Base-by-base conservation (phyloP, 1,140 invertebrate species). In the Eueides isabella region DNA sequence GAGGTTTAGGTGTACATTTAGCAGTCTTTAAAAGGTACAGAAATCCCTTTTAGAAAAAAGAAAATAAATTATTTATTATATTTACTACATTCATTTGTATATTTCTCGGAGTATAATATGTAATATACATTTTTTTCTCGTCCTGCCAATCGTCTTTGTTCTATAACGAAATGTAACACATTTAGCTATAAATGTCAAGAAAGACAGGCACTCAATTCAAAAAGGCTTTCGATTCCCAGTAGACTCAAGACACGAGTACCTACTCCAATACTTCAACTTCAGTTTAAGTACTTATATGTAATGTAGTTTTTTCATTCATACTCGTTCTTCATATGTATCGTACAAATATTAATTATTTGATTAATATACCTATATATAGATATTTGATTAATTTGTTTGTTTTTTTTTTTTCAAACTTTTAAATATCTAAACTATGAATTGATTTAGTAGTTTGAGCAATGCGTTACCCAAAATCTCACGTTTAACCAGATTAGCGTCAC, bases 181-280 rank as follows among this genome's bases (percentile, higher is more conserved):
- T 55, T 55, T 55, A 26, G n/a, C 48, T 55, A 55, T 55, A 55
- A 55, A 55, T 55, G 23, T 55, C 48, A 55, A 55, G 48, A 26
- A 55, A 55, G 23, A 55, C 23, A 55, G 9, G 19, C 48, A 55
- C 23, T 55, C 23, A 11, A 55, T 55, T 26, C n/a, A 55, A 55
- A 55, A 55, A 55, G 48, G 9, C 48, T 55, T 26, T 26, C 9
- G 23, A 23, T 55, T 55, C 48, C 48, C 48, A 55, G 48, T 19
- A 19, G 48, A 55, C 23, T 55, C 19, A 12, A 55, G 48, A 55
- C n/a, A 11, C 44, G 44, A 55, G 44, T 7, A n/a, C n/a, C 16
- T 9, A 23, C 11, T 48, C n/a, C 41, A 55, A 55, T 55, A 12
- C 9, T 55, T 26, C 48, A 23, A 26, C 44, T 55, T 0, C 16